Evolutionary conservation across 2,888 invertebrate species (phyloP).

Genomic region (Drosophila subsilvestris): DNA sequence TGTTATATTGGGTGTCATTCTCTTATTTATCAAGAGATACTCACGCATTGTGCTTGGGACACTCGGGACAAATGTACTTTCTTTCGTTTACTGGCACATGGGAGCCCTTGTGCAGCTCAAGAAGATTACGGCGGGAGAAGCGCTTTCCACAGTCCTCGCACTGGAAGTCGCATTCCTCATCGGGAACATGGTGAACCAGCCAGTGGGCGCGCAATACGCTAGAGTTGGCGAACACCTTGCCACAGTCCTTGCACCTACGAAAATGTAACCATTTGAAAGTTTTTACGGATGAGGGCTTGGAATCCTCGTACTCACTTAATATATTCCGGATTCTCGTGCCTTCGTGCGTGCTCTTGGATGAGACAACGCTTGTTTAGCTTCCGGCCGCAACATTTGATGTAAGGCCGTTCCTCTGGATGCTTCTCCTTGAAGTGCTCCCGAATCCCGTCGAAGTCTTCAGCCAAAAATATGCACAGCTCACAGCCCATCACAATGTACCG

Average conservation of each 20-base stretch:
- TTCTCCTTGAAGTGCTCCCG: slow-evolving; percentile 79
- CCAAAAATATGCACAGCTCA: slow-evolving; percentile 79
- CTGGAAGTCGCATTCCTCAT: slow-evolving; percentile 78
- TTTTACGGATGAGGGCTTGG: not conserved
- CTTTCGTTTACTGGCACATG: slow-evolving; percentile 80
- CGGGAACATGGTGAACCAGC: slow-evolving; percentile 80
- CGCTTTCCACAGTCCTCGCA: slow-evolving; percentile 82
- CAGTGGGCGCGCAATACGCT: slow-evolving; percentile 81
- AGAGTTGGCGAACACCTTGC: slow-evolving; percentile 82
- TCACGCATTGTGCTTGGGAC: slow-evolving; percentile 76
- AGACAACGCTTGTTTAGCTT: slow-evolving; percentile 82
- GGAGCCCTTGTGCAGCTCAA: slow-evolving; percentile 81
- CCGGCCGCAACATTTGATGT: slow-evolving; percentile 82
- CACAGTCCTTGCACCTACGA: slow-evolving; percentile 80
- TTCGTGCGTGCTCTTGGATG: slow-evolving; percentile 82
- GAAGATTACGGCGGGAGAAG: slow-evolving; percentile 80
- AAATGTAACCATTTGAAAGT: not conserved
- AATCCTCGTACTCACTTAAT: slow-evolving; percentile 76
- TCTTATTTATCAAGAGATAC: slow-evolving; percentile 12
- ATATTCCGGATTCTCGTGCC: slow-evolving; percentile 83
- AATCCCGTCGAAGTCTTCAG: slow-evolving; percentile 78
- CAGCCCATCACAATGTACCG: slow-evolving; percentile 82
- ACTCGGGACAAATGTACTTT: slow-evolving; percentile 74
- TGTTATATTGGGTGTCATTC: too few relatives aligned
- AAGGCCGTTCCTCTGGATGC: slow-evolving; percentile 76